phyloP scores from a whole-genome alignment of 2,888 invertebrate genomes.

The Clivina fossor region DNA sequence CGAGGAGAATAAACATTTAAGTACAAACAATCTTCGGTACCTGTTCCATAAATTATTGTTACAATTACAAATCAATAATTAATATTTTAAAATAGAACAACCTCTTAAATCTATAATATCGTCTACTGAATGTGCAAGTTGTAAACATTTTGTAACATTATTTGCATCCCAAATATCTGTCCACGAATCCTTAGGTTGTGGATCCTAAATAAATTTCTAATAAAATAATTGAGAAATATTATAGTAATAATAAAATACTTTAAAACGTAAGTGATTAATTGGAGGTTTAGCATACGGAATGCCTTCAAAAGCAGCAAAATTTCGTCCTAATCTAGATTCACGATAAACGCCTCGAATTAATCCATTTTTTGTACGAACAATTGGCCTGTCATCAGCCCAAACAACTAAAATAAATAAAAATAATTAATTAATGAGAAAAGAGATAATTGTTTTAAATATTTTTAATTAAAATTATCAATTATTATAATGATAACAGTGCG shows the following conservation, averaged over 20 bases:
- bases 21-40: conserved; percentile 61
- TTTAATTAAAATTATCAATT: not conserved
- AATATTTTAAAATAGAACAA: too few relatives aligned
- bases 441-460: not conserved
- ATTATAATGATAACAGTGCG: not conserved
- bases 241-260: conserved; percentile 24
- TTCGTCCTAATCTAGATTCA: conserved; percentile 37
- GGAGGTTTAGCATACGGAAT: conserved; percentile 45
- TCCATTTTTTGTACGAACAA: conserved; percentile 40
- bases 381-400: conserved; percentile 13
- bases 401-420: conserved; percentile 3
- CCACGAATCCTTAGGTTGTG: conserved; percentile 56
- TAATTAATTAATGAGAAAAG: conserved; percentile 3
- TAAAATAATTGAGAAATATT: not conserved
- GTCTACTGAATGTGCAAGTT: conserved; percentile 20
- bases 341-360: conserved; percentile 37
- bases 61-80: too few relatives aligned
- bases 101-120: not conserved
- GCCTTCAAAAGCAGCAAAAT: conserved; percentile 41
- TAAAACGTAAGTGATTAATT: conserved; percentile 42
- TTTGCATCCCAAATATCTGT: conserved; percentile 66
- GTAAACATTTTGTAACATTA: conserved; percentile 28
- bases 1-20: conserved; percentile 60
- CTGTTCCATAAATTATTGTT: too few relatives aligned
- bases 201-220: not conserved